Evolutionary conservation across 2,888 invertebrate genomes (phyloP).

Genomic region (Conistra vaccinii): DNA sequence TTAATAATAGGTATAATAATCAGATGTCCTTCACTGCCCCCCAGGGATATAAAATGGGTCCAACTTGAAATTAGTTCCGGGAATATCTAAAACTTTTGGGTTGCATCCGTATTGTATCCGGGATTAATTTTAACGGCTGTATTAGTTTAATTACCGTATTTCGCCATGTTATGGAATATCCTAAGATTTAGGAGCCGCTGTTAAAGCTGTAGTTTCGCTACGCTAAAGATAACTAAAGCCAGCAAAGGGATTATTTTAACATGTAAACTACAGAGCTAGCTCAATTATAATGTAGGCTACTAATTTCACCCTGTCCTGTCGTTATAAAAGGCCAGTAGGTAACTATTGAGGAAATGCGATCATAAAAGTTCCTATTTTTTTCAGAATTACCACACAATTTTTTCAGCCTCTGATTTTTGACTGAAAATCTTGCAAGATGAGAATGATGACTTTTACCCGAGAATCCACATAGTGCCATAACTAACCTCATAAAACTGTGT

Average conservation of each 20-base stretch:
- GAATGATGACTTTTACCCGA: neutral
- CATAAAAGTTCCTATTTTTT: neutral
- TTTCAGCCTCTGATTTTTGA: neutral
- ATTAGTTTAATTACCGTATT: slow-evolving; percentile 59
- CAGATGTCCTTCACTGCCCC: slow-evolving; percentile 71
- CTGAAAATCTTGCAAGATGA: neutral
- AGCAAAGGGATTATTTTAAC: slow-evolving; percentile 10
- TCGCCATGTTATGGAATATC: slow-evolving; percentile 30
- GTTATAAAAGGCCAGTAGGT: neutral
- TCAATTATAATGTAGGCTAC: neutral
- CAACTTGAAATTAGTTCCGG: slow-evolving; percentile 79
- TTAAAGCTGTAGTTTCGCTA: slow-evolving; percentile 5
- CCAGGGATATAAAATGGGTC: slow-evolving; percentile 72
- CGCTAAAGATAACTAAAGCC: slow-evolving; percentile 21
- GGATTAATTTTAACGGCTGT: slow-evolving; percentile 74
- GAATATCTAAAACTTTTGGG: slow-evolving; percentile 81
- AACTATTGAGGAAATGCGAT: neutral
- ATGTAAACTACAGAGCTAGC: neutral
- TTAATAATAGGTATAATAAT: slow-evolving; percentile 64
- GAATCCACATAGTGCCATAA: neutral
- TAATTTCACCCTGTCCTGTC: neutral
- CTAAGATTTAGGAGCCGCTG: slow-evolving; percentile 41
- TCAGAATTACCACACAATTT: neutral
- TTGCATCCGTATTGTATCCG: slow-evolving; percentile 73
- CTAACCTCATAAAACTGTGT: slow-evolving; percentile 6